Percentiles rank a stretch among this genome's conserved stretches.
Conservation (phyloP, 2,113 vertebrate genomes). For the Mus pahari region DNA sequence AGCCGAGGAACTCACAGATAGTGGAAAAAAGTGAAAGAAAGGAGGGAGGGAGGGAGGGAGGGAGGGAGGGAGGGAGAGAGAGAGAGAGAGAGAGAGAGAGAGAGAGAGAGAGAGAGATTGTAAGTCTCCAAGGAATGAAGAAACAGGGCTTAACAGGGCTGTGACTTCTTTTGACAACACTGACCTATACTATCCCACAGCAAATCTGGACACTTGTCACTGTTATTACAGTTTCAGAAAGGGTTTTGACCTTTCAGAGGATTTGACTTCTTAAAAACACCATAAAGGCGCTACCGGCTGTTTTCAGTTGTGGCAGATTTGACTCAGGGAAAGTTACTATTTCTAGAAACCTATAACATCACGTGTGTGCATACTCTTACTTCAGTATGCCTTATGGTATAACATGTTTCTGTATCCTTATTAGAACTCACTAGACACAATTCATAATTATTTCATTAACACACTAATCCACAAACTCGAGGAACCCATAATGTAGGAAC, state of each 20-base stretch:
- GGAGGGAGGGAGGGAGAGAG: fast-evolving
- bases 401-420: background rate
- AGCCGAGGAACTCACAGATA: slow-evolving; percentile 40
- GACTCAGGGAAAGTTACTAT: background rate
- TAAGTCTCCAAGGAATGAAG: background rate
- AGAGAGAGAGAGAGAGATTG: background rate
- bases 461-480: background rate
- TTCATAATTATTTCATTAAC: background rate
- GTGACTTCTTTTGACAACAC: background rate
- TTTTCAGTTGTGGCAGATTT: slow-evolving; percentile 17
- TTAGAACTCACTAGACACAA: background rate
- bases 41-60: background rate
- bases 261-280: background rate
- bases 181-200: background rate
- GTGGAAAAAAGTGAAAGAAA: slow-evolving; percentile 25
- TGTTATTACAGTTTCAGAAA: slow-evolving; percentile 3
- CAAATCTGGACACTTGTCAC: background rate
- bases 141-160: background rate
- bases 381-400: background rate
- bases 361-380: no score
- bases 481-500: background rate
- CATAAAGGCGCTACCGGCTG: background rate
- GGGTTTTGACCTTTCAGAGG: slow-evolving; percentile 27
- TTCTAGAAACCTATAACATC: background rate
- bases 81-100: background rate